Evolutionary conservation across 1,140 invertebrate species (phyloP).

Genomic region (Melanaphis sacchari): DNA sequence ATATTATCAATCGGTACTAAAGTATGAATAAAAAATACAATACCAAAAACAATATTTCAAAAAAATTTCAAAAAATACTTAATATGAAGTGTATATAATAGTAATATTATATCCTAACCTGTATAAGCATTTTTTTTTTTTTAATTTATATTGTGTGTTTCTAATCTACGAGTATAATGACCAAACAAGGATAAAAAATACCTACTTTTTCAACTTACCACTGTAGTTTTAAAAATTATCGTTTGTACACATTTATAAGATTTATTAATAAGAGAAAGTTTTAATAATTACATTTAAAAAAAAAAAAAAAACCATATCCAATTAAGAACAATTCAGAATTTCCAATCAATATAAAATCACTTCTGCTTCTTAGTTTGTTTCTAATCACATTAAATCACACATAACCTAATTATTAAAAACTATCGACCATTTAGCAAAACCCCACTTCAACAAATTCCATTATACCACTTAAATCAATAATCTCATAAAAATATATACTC

Average conservation of each 20-base stretch:
- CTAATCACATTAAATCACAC: no score
- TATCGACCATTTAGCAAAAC: not conserved
- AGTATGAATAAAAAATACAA: not conserved
- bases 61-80: no score
- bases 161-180: not conserved
- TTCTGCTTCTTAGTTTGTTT: not conserved
- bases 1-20: not conserved
- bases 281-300: not conserved
- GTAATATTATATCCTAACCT: not conserved
- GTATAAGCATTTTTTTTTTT: not conserved
- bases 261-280: not conserved
- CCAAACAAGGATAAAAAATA: not conserved
- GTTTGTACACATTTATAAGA: not conserved
- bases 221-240: not conserved
- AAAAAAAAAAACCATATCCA: not conserved
- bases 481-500: not conserved
- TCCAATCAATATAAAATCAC: not conserved
- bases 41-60: no score
- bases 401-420: not conserved
- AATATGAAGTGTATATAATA: no score
- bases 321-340: not conserved
- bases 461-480: not conserved
- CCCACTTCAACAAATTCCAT: not conserved
- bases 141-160: not conserved
- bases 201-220: not conserved